Evolutionary conservation across 2,888 invertebrate genomes (phyloP).

Genomic region (Drosophila fungiperda): DNA sequence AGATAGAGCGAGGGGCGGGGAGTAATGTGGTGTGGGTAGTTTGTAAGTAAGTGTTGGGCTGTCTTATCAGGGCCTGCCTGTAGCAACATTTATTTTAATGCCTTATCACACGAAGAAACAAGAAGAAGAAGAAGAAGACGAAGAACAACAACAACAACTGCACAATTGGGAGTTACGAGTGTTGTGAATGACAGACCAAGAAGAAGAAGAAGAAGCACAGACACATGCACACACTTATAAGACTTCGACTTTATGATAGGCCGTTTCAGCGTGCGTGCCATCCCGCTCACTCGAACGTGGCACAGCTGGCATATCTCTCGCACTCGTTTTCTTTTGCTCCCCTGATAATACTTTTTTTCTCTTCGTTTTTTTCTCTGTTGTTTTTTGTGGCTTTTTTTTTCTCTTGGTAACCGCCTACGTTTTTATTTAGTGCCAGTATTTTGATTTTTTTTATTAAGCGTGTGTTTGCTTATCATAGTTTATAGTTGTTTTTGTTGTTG

Average conservation of each 20-base stretch:
- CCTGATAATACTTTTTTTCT: conserved; percentile 61
- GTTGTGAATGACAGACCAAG: conserved; percentile 59
- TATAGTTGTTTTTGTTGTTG: conserved; percentile 52
- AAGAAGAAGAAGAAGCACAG: neutral
- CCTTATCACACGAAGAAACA: conserved; percentile 66
- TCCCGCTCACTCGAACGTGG: conserved; percentile 26
- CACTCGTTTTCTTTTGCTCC: conserved; percentile 38
- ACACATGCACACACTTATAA: neutral
- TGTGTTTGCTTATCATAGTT: conserved; percentile 77
- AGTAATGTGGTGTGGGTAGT: conserved; percentile 29
- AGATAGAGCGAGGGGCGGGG: conserved; percentile 7
- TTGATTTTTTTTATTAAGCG: conserved; percentile 54
- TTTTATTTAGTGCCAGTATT: conserved; percentile 72
- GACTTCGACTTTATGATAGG: conserved; percentile 54
- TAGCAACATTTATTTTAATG: conserved; percentile 80
- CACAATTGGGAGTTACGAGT: conserved; percentile 80
- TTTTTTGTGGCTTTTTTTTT: conserved; percentile 38
- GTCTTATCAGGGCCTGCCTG: conserved; percentile 75
- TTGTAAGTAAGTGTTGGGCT: conserved; percentile 36
- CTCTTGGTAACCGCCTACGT: conserved; percentile 78
- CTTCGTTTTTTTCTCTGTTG: conserved; percentile 12
- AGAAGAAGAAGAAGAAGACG: conserved; percentile 10
- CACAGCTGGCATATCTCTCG: conserved; percentile 4
- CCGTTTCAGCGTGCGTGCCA: conserved; percentile 28
- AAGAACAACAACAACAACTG: conserved; percentile 51